Conservation (phyloP, 2,888 invertebrate genomes). For the Caenorhabditis sinica region DNA sequence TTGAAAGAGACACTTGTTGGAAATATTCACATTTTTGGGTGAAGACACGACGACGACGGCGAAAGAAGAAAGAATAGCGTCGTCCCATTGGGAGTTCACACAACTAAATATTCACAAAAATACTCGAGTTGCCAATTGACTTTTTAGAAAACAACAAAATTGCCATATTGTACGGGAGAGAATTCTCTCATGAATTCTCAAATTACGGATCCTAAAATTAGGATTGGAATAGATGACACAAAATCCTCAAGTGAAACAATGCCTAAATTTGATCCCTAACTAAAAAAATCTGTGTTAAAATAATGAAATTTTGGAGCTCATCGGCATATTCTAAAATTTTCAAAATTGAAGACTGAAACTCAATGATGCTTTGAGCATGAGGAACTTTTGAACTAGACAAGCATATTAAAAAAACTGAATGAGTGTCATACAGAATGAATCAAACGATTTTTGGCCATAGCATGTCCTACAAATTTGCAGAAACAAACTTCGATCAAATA, state of each 20-base stretch:
- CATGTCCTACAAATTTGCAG: slow-evolving; percentile 23
- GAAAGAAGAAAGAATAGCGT: slow-evolving; percentile 27
- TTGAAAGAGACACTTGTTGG: slow-evolving; percentile 16
- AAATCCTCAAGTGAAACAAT: too few species aligned
- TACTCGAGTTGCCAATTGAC: slow-evolving; percentile 55
- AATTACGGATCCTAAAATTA: too few species aligned
- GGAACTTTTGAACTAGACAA: too few species aligned
- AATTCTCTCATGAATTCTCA: too few species aligned
- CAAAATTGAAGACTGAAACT: too few species aligned
- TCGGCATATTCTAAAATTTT: too few species aligned
- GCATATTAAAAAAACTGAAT: background rate
- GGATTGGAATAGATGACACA: too few species aligned
- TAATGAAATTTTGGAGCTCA: too few species aligned
- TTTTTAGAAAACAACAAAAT: slow-evolving; percentile 30
- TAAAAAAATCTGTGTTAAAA: too few species aligned
- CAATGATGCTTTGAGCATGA: too few species aligned
- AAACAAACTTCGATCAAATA: slow-evolving; percentile 43
- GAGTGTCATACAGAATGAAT: background rate
- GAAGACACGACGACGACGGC: slow-evolving; percentile 14
- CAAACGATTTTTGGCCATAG: slow-evolving; percentile 18
- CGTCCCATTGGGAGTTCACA: slow-evolving; percentile 63
- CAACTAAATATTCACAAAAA: slow-evolving; percentile 65
- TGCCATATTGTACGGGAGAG: background rate
- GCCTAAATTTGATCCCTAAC: too few species aligned
- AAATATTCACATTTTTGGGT: slow-evolving; percentile 38